A percentile compares a stretch with the other conserved stretches of the same genome.
phyloP scores from a whole-genome alignment of 2,797 vertebrate species.

The Nasua narica region DNA sequence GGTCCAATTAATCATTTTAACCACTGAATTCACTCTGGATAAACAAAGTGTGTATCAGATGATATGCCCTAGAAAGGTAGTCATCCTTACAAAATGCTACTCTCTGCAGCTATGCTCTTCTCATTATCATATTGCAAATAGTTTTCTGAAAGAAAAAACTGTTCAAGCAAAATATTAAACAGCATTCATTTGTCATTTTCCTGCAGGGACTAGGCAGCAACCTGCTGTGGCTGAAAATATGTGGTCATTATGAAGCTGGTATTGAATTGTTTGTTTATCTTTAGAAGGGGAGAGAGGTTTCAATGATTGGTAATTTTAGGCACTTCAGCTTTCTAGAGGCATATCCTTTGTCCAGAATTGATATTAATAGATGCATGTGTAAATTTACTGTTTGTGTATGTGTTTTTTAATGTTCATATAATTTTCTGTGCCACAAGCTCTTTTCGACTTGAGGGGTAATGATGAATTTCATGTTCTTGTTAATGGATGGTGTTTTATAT shows the following conservation, averaged over 20 bases:
- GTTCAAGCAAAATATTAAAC: slow-evolving; percentile 85
- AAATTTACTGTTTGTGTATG: slow-evolving; percentile 25
- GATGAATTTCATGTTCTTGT: slow-evolving; percentile 31
- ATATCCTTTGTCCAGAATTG: slow-evolving; percentile 32
- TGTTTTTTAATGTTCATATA: slow-evolving; percentile 35
- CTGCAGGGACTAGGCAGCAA: slow-evolving; percentile 71
- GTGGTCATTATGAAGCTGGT: slow-evolving; percentile 78
- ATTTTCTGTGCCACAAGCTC: slow-evolving; percentile 43
- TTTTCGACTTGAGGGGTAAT: slow-evolving; percentile 31
- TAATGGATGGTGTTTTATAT: neutral
- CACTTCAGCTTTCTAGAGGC: slow-evolving; percentile 65
- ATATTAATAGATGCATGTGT: slow-evolving; percentile 57
- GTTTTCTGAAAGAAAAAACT: slow-evolving; percentile 86
- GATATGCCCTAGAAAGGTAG: slow-evolving; percentile 89
- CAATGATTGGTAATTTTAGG: slow-evolving; percentile 71
- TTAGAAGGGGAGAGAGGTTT: slow-evolving; percentile 52
- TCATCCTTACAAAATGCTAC: slow-evolving; percentile 85
- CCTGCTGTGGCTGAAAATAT: slow-evolving; percentile 79
- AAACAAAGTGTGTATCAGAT: slow-evolving; percentile 83
- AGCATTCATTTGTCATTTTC: slow-evolving; percentile 84
- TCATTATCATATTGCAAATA: slow-evolving; percentile 87
- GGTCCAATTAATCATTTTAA: slow-evolving; percentile 91
- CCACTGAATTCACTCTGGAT: slow-evolving; percentile 85
- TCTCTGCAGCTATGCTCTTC: slow-evolving; percentile 80
- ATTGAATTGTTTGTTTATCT: slow-evolving; percentile 80